These are phyloP conservation scores for Prionailurus viverrinus DNA, from an alignment of 2,113 vertebrate species.

Conservation along the genomic window DNA sequence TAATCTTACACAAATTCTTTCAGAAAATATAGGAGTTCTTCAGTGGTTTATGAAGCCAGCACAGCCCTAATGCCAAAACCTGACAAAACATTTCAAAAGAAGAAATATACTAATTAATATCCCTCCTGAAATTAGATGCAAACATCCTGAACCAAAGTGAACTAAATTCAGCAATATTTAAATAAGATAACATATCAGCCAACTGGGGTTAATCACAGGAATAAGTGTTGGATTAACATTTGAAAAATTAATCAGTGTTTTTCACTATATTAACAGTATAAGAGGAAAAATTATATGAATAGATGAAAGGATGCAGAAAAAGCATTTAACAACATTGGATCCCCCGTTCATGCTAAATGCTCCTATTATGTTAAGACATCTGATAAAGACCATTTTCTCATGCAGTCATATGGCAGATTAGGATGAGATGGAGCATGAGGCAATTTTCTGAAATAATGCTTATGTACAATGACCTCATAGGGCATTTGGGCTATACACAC, in stretches of 20 bases:
- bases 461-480: background rate
- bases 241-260: background rate
- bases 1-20: too few species aligned
- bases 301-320: background rate
- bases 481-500: background rate
- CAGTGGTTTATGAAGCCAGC: too few species aligned
- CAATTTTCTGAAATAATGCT: background rate
- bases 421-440: background rate
- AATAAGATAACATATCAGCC: background rate
- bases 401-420: background rate
- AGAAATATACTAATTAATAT: background rate
- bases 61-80: background rate
- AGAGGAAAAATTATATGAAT: background rate
- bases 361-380: background rate
- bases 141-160: too few species aligned
- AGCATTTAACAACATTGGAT: background rate
- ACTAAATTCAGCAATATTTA: too few species aligned
- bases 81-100: background rate
- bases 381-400: background rate
- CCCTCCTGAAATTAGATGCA: too few species aligned
- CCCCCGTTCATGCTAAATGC: background rate
- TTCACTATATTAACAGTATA: background rate
- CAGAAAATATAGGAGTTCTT: too few species aligned
- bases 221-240: background rate
- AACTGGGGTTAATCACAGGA: background rate